Conservation (phyloP, 2,797 vertebrate species). For the Enteromius thamalakanensis region DNA sequence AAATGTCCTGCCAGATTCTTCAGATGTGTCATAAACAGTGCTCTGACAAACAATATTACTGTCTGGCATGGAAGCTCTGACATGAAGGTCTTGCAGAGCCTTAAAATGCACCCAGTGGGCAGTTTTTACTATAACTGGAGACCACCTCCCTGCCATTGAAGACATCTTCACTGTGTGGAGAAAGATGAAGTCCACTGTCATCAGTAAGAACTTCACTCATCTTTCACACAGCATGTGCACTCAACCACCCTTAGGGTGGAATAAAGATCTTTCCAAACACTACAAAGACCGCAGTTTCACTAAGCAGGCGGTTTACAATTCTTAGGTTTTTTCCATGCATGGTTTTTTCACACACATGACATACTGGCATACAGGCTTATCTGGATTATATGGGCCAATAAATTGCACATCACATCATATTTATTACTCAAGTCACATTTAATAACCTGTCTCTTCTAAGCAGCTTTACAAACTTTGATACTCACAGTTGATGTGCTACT, state of each 20-base stretch:
- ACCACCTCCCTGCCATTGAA: slow-evolving; percentile 12
- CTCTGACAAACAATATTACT: slow-evolving; percentile 24
- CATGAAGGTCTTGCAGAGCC: slow-evolving; percentile 1
- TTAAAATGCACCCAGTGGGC: not conserved
- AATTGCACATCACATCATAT: not conserved
- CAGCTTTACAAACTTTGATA: not conserved
- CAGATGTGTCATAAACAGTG: slow-evolving; percentile 3
- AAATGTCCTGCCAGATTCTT: not conserved
- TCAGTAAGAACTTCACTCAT: slow-evolving; percentile 22
- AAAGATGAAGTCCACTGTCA: not conserved
- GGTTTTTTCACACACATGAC: not conserved
- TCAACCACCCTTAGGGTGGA: not conserved
- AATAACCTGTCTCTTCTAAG: not conserved
- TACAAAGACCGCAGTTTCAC: not conserved
- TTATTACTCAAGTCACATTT: not conserved
- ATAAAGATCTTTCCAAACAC: not conserved
- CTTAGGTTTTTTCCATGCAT: not conserved
- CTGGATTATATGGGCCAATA: not conserved
- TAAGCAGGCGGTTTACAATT: not conserved
- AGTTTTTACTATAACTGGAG: not conserved
- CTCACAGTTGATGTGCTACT: not conserved
- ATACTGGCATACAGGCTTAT: not conserved
- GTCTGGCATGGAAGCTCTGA: not conserved
- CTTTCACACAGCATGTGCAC: slow-evolving; percentile 13
- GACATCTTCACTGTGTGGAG: not conserved